Percentiles rank a stretch among this genome's conserved stretches.
Conservation (phyloP, 2,113 vertebrate species). For the Chascanopsetta lugubris region DNA sequence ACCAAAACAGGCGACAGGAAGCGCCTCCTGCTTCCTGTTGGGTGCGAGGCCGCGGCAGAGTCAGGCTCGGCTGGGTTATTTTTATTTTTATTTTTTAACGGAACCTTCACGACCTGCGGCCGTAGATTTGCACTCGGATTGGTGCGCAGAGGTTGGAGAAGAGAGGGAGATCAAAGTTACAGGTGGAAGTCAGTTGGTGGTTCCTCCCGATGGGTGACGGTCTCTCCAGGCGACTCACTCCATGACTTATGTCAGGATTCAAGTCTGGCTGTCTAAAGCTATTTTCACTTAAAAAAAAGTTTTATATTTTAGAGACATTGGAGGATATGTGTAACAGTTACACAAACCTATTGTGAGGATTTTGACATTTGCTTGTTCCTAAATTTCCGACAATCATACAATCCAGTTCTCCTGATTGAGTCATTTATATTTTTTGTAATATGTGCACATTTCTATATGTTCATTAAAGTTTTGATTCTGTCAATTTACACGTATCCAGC, state of each 20-base stretch:
- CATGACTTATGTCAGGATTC: slow-evolving; percentile 29
- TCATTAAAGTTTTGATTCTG: too few relatives aligned
- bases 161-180: slow-evolving; percentile 47
- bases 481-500: too few relatives aligned
- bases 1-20: slow-evolving; percentile 31
- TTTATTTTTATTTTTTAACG: neutral
- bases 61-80: too few relatives aligned
- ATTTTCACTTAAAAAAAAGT: too few relatives aligned
- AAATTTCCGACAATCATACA: too few relatives aligned
- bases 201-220: slow-evolving; percentile 44
- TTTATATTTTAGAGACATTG: too few relatives aligned
- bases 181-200: slow-evolving; percentile 42
- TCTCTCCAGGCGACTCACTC: slow-evolving; percentile 44
- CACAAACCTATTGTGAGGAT: too few relatives aligned
- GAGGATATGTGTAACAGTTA: too few relatives aligned
- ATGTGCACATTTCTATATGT: too few relatives aligned
- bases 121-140: slow-evolving; percentile 33
- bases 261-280: slow-evolving; percentile 3
- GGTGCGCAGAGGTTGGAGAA: slow-evolving; percentile 32
- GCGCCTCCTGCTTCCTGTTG: slow-evolving; percentile 42
- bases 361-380: too few relatives aligned
- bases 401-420: too few relatives aligned
- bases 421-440: too few relatives aligned
- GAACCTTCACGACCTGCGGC: neutral
- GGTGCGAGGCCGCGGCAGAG: slow-evolving; percentile 4